Percentiles rank a stretch among this genome's conserved stretches.
Evolutionary conservation across 2,113 vertebrate genomes (phyloP).

Genomic region (Eulacestoma nigropectus): DNA sequence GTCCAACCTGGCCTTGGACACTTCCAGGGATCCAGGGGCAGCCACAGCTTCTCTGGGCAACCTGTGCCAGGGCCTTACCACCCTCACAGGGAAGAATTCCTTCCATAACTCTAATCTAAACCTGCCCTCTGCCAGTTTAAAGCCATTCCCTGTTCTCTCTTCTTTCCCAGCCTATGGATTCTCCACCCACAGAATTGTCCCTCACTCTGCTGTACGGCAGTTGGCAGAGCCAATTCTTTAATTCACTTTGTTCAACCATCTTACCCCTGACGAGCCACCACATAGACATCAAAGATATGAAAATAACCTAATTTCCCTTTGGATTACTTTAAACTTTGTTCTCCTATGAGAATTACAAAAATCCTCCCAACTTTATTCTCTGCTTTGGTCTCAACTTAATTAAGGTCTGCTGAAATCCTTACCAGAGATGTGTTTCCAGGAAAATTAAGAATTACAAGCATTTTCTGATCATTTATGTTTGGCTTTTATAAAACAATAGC

Average conservation of each 20-base stretch:
- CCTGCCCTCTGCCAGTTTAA: neutral
- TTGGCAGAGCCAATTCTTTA: neutral
- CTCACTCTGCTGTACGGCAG: neutral
- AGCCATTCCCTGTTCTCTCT: neutral
- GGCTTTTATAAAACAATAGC: neutral
- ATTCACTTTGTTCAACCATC: neutral
- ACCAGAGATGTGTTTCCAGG: neutral
- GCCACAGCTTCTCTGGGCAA: neutral
- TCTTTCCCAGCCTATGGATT: neutral
- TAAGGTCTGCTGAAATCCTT: neutral
- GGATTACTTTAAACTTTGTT: neutral
- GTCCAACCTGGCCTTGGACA: fast-evolving
- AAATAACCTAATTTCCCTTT: neutral
- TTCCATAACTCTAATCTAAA: neutral
- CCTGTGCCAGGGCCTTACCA: neutral
- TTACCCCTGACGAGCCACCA: neutral
- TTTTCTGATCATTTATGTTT: neutral
- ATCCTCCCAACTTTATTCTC: neutral
- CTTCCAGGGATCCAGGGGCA: neutral
- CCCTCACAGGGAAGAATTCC: neutral
- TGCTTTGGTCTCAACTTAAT: neutral
- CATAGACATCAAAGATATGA: neutral
- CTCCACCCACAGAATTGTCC: neutral
- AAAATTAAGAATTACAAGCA: constrained; percentile 5
- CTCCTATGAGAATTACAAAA: neutral